Evolutionary conservation across 2,888 invertebrate species (phyloP), one percentile per base, ranked within the genome.

Genomic region (Brenthis ino): DNA sequence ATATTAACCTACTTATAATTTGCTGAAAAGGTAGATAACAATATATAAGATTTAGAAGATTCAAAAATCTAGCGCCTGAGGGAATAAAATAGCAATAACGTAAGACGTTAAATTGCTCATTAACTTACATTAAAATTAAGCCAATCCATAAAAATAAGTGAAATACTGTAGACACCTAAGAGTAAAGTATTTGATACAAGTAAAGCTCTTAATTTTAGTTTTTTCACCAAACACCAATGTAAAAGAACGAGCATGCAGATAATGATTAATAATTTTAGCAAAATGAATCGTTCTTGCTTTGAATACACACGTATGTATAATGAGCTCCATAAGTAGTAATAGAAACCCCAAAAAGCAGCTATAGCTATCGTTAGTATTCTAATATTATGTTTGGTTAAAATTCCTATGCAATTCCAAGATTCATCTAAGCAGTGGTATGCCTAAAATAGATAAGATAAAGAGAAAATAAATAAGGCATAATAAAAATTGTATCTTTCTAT

Each of bases 351-450:
- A 70, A 88, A 81, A 50, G 80, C 55, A 3, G 80, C 54, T 1
- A 79, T 75, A 28, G 82, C 72, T 3, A 83, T 48, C 24, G 84
- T 77, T 24, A 84, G 75, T 2, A 85, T 72, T 74, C 85, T 82
- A 13, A 87, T 82, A 69, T 91, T 92, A 70, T 84, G 79, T 0
- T 81, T 86, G 8, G 81, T 81, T 51, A 90, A 73, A 37, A 90
- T 77, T 67, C 81, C 83, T 53, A 87, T 74, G 70, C 88, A 91
- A 0, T 84, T 85, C 68, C 82, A 83, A n/a, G 81, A 80, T 77
- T 88, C 86, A 53, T 91, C 91, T 72, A 92, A 75, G 53, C 83
- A 82, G 68, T 79, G 74, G 73, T 91, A 92, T 2, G 91, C 92
- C 91, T 92, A 84, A 68, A 89, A 89, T 14, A 58, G 47, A 28